Conservation (phyloP, 2,888 invertebrate species). For the Odontomyia ornata region DNA sequence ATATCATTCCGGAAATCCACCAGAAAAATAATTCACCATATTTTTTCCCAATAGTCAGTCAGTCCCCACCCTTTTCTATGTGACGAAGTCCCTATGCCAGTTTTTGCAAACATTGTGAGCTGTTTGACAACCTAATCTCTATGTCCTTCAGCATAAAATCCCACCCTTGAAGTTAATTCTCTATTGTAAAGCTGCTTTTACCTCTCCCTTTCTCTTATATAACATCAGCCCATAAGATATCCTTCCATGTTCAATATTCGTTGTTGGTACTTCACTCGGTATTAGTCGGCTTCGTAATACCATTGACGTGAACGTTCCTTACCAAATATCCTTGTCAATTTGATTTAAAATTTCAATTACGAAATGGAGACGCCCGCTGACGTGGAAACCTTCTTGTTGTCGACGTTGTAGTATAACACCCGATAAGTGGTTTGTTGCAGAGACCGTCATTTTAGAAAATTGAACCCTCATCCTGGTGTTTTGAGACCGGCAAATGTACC, state of each 20-base stretch:
- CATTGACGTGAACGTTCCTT: slow-evolving; percentile 34
- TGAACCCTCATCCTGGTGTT: slow-evolving; percentile 24
- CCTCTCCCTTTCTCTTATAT: background rate
- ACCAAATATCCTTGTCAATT: slow-evolving; percentile 48
- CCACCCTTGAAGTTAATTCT: slow-evolving; percentile 43
- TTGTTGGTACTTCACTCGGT: background rate
- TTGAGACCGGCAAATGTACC: background rate
- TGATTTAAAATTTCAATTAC: slow-evolving; percentile 50
- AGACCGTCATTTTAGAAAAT: slow-evolving; percentile 34
- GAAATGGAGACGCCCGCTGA: slow-evolving; percentile 45
- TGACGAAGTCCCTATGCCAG: background rate
- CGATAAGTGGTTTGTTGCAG: slow-evolving; percentile 11
- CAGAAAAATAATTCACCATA: too few species aligned
- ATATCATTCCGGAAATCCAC: too few species aligned
- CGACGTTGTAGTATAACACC: background rate
- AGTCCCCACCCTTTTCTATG: slow-evolving; percentile 9
- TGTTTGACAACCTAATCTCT: slow-evolving; percentile 41
- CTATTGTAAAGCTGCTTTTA: background rate
- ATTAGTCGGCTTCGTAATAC: background rate
- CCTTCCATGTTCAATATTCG: background rate
- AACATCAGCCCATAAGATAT: too few species aligned
- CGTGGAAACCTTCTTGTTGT: background rate
- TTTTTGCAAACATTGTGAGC: slow-evolving; percentile 23
- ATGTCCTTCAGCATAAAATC: slow-evolving; percentile 26
- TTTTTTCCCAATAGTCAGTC: background rate